phyloP scores from a whole-genome alignment of 2,113 vertebrate species.

The Bettongia penicillata region DNA sequence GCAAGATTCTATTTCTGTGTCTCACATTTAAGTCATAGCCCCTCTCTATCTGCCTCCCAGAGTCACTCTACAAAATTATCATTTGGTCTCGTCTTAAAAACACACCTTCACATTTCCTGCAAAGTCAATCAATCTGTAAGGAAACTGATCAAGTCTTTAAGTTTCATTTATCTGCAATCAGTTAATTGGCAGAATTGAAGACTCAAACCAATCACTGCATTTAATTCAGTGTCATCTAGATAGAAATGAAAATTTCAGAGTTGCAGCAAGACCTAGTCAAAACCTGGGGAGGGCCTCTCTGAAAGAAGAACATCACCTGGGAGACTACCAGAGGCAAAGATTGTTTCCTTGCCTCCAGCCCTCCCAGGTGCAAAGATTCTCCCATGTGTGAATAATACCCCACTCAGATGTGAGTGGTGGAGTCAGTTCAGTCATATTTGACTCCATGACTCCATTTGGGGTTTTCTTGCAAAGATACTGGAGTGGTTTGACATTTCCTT shows the following conservation, averaged over 20 bases:
- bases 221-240: not conserved
- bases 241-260: not conserved
- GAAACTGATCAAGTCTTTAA: not conserved
- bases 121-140: not conserved
- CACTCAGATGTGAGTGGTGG: not conserved
- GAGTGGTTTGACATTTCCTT: not conserved
- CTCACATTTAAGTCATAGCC: not conserved
- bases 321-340: not conserved
- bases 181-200: not conserved
- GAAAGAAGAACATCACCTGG: not conserved
- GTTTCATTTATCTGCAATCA: constrained; percentile 2
- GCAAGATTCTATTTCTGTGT: not conserved
- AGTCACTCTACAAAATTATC: not conserved
- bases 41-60: not conserved
- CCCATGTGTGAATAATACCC: not conserved
- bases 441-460: not conserved
- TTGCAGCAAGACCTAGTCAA: not conserved
- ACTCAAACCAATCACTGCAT: not conserved
- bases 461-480: not conserved
- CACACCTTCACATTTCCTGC: not conserved
- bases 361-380: not conserved
- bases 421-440: not conserved
- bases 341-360: no score
- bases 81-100: not conserved
- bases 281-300: not conserved